Evolutionary conservation across 1,140 invertebrate species (phyloP).

Genomic region (Brachystomella parvula): DNA sequence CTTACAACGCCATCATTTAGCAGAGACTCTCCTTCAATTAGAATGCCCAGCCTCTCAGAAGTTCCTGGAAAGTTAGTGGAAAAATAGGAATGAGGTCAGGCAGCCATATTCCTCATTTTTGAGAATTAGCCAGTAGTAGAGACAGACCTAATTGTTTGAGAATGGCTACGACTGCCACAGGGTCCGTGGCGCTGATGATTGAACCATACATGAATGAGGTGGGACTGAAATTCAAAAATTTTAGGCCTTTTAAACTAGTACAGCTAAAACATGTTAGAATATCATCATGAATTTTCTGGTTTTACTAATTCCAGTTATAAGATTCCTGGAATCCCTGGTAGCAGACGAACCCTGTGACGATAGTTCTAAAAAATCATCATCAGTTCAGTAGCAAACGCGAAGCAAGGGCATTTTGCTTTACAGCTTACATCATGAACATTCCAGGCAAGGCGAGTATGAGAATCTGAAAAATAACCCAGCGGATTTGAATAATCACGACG

Average conservation of each 20-base stretch:
- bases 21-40: conserved; percentile 48
- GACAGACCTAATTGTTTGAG: conserved; percentile 43
- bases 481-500: no score
- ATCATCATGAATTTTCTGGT: no score
- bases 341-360: conserved; percentile 41
- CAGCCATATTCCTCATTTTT: neutral
- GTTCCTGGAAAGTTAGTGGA: conserved; percentile 25
- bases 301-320: conserved; percentile 40
- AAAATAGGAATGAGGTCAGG: neutral
- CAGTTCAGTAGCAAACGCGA: neutral
- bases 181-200: conserved; percentile 47
- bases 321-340: conserved; percentile 39
- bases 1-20: conserved; percentile 45
- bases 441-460: conserved; percentile 26
- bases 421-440: conserved; percentile 16
- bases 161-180: conserved; percentile 46
- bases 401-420: neutral
- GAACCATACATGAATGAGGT: conserved; percentile 44
- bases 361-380: conserved; percentile 20
- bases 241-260: no score
- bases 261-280: no score
- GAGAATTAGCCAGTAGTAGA: neutral
- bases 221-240: no score
- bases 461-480: no score
- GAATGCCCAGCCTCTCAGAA: conserved; percentile 43